A percentile compares a stretch with the other conserved stretches of the same genome.
Evolutionary conservation across 2,113 vertebrate species (phyloP).

Genomic region (Muntiacus reevesi): DNA sequence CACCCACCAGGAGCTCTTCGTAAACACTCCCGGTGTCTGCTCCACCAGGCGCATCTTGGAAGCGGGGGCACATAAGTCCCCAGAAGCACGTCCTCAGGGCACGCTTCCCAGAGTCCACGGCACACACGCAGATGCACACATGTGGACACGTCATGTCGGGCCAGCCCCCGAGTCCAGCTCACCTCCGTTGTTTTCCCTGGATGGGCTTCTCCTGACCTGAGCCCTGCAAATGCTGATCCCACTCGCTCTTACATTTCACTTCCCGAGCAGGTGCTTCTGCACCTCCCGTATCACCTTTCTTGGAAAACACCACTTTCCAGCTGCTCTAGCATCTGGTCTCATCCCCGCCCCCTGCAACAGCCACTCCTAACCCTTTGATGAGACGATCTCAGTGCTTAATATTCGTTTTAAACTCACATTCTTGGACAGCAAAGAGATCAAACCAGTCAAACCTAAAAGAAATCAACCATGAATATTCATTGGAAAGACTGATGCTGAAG

Average conservation of each 20-base stretch:
- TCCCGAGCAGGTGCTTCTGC: background rate
- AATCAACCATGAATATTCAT: background rate
- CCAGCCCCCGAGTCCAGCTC: background rate
- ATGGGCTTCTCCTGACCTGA: background rate
- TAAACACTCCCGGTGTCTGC: no score
- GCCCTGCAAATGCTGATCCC: background rate
- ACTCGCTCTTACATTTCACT: background rate
- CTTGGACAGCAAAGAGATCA: background rate
- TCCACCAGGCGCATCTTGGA: background rate
- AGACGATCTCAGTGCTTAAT: background rate
- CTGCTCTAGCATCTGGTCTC: background rate
- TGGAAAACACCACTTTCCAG: rapidly evolving
- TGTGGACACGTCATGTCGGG: rapidly evolving
- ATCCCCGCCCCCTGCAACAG: background rate
- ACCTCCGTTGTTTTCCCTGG: background rate
- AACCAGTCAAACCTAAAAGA: background rate
- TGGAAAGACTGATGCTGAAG: background rate
- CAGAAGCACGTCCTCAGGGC: background rate
- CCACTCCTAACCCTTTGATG: background rate
- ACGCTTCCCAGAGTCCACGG: rapidly evolving
- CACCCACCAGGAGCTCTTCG: background rate
- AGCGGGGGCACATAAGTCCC: background rate
- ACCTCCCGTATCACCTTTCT: background rate
- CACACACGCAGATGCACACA: rapidly evolving
- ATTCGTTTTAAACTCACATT: background rate